phyloP scores from a whole-genome alignment of 2,113 vertebrate genomes.

The Pandion haliaetus region DNA sequence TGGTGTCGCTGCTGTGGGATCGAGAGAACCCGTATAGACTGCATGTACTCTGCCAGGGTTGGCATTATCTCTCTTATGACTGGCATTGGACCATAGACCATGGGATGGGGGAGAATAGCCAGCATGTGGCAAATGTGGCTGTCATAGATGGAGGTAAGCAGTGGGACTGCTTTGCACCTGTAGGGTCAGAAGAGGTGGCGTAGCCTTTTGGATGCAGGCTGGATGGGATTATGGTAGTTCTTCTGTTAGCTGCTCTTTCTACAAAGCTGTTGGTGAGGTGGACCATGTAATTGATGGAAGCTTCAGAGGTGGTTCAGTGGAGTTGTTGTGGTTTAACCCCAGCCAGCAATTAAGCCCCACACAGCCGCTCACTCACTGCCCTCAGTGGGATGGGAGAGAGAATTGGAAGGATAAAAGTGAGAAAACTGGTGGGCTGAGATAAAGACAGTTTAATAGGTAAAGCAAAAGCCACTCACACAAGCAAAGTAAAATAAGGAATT shows the following conservation, averaged over 20 bases:
- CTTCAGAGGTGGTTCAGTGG: neutral
- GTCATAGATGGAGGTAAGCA: constrained; percentile 92
- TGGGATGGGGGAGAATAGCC: constrained; percentile 69
- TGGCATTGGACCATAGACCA: constrained; percentile 89
- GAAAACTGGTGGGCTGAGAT: no score
- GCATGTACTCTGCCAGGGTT: constrained; percentile 80
- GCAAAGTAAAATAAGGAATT: no score
- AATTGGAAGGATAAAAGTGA: no score
- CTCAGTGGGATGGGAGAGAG: no score
- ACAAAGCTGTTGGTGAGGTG: neutral
- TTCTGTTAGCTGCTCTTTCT: neutral
- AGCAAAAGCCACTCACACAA: no score
- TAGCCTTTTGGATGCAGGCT: neutral
- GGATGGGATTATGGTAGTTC: neutral
- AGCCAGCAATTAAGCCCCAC: no score
- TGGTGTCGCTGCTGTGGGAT: constrained; percentile 89
- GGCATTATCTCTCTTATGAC: constrained; percentile 84
- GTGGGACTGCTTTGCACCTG: neutral
- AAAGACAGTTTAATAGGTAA: no score
- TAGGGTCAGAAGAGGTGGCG: neutral
- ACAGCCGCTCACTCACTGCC: no score
- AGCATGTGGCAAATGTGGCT: constrained; percentile 84
- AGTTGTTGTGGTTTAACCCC: neutral
- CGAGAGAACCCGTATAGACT: constrained; percentile 77
- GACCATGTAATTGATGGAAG: neutral